Percentiles rank a stretch among this genome's conserved stretches.
phyloP scores from a whole-genome alignment of 2,113 vertebrate species.

The Mesitornis unicolor region DNA sequence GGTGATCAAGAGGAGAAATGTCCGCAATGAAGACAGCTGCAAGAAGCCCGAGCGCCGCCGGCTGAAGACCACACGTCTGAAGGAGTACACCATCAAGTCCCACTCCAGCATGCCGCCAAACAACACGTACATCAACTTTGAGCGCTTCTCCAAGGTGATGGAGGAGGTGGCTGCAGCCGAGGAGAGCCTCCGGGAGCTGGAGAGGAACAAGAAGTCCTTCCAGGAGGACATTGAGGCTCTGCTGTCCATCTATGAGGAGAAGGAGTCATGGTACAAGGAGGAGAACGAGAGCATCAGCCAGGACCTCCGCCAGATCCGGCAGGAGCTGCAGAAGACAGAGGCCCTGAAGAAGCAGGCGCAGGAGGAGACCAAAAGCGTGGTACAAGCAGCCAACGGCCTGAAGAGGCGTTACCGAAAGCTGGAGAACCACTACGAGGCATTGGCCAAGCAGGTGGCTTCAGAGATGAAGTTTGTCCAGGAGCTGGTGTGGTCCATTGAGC shows the following conservation, averaged over 20 bases:
- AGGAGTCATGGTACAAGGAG: conserved; percentile 94
- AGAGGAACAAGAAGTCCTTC: conserved; percentile 86
- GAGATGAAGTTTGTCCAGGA: conserved; percentile 95
- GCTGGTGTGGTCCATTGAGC: conserved; percentile 84
- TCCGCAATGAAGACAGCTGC: conserved; percentile 86
- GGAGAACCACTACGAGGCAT: conserved; percentile 88
- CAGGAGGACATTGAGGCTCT: conserved; percentile 89
- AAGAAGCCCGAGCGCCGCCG: conserved; percentile 89
- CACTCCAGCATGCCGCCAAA: conserved; percentile 99
- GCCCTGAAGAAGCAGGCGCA: conserved; percentile 86
- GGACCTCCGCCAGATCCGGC: conserved; percentile 85
- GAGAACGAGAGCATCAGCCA: conserved; percentile 89
- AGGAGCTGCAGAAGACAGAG: conserved; percentile 87
- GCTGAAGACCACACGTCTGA: conserved; percentile 93
- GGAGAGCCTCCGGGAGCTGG: conserved; percentile 87
- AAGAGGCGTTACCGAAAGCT: conserved; percentile 88
- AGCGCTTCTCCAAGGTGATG: conserved; percentile 95
- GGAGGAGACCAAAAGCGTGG: conserved; percentile 82
- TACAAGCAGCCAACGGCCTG: conserved; percentile 84
- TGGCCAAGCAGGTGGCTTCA: conserved; percentile 89
- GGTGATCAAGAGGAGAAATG: conserved; percentile 94
- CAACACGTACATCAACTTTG: conserved; percentile 96
- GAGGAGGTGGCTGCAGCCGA: conserved; percentile 89
- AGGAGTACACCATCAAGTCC: conserved; percentile 98
- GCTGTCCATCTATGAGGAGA: conserved; percentile 92